Conservation (phyloP, 2,888 invertebrate genomes). For the Gastracanthus pulcherrimus region DNA sequence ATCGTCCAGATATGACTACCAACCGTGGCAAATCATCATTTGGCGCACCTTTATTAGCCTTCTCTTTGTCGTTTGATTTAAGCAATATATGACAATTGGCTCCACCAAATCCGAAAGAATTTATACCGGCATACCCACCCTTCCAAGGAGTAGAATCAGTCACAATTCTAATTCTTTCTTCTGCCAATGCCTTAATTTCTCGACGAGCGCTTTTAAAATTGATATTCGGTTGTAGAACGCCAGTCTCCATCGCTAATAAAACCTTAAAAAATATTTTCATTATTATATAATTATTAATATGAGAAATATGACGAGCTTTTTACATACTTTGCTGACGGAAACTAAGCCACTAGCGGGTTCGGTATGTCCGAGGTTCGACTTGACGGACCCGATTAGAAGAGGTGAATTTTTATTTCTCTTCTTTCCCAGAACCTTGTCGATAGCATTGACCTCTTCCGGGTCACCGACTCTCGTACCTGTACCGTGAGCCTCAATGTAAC, state of each 20-base stretch:
- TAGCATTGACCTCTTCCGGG: slow-evolving; percentile 91
- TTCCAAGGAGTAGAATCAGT: slow-evolving; percentile 84
- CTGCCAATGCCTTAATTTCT: slow-evolving; percentile 81
- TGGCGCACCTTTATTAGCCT: slow-evolving; percentile 82
- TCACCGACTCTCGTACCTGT: slow-evolving; percentile 91
- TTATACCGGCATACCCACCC: slow-evolving; percentile 87
- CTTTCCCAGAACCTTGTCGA: slow-evolving; percentile 86
- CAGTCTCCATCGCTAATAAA: slow-evolving; percentile 88
- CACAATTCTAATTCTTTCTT: slow-evolving; percentile 85
- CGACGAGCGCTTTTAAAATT: slow-evolving; percentile 84
- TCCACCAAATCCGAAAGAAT: slow-evolving; percentile 97
- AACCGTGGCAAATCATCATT: slow-evolving; percentile 85
- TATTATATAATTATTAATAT: no score
- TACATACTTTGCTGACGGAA: no score
- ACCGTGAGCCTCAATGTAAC: slow-evolving; percentile 84
- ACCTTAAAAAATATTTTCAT: no score
- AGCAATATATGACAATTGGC: slow-evolving; percentile 88
- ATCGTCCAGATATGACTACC: slow-evolving; percentile 87
- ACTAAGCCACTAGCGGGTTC: slow-evolving; percentile 92
- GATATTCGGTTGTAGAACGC: slow-evolving; percentile 90
- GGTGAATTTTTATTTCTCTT: slow-evolving; percentile 86
- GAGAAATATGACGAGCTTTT: no score
- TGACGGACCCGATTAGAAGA: slow-evolving; percentile 91
- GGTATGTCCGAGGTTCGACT: slow-evolving; percentile 95
- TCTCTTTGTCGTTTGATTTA: slow-evolving; percentile 81